Evolutionary conservation across 2,797 vertebrate species (phyloP).

Genomic region (Iguana delicatissima): DNA sequence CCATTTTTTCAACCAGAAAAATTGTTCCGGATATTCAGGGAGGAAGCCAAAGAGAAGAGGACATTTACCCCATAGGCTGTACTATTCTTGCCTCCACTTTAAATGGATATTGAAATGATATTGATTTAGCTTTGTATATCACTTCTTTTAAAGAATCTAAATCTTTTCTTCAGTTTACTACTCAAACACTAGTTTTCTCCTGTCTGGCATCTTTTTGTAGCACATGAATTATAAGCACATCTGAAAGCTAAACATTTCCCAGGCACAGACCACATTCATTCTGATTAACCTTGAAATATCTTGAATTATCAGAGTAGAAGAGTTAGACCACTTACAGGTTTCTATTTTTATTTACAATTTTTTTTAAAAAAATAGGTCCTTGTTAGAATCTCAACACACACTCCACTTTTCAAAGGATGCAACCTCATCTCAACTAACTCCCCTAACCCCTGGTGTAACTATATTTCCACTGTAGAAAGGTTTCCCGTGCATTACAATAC

Average conservation of each 20-base stretch:
- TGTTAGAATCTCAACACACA: conserved; percentile 3
- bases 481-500: not conserved
- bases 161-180: not conserved
- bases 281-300: not conserved
- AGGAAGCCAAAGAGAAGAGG: too few relatives aligned
- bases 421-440: not conserved
- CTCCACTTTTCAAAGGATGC: not conserved
- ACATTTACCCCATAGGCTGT: too few relatives aligned
- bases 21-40: too few relatives aligned
- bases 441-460: not conserved
- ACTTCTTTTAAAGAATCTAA: not conserved
- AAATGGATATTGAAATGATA: not conserved
- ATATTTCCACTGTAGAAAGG: conserved; percentile 5
- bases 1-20: too few relatives aligned
- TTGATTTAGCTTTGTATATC: not conserved
- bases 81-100: not conserved
- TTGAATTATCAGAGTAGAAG: not conserved
- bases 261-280: not conserved
- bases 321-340: not conserved
- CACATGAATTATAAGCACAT: not conserved
- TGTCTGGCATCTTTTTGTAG: not conserved
- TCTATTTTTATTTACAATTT: not conserved
- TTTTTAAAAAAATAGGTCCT: not conserved
- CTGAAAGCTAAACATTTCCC: not conserved
- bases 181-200: not conserved